phyloP scores from a whole-genome alignment of 2,113 vertebrate genomes.

The Hystrix cristata region DNA sequence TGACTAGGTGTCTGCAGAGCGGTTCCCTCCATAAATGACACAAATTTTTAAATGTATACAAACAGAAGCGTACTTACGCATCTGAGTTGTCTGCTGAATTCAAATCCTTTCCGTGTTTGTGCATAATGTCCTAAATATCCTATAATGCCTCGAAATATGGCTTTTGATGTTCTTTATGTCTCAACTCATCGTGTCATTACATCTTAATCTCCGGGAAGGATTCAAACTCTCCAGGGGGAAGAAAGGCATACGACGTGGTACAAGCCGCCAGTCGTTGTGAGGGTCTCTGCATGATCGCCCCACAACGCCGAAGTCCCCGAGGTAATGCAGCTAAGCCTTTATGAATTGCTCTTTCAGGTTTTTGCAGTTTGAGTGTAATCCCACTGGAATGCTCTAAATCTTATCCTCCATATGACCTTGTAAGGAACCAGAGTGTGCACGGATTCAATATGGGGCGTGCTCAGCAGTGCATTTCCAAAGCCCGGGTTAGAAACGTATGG shows the following conservation, averaged over 20 bases:
- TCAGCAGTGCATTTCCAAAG: constrained; percentile 48
- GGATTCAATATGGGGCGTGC: constrained; percentile 32
- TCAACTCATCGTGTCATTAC: constrained; percentile 48
- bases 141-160: background rate
- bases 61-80: background rate
- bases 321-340: constrained; percentile 73
- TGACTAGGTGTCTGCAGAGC: background rate
- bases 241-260: background rate
- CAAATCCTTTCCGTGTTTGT: background rate
- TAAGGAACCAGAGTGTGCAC: constrained; percentile 63
- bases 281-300: constrained; percentile 25
- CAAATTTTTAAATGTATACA: background rate
- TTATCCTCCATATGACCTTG: constrained; percentile 80
- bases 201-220: constrained; percentile 66
- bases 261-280: constrained; percentile 59
- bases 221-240: background rate
- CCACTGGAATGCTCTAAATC: constrained; percentile 73
- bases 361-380: constrained; percentile 72
- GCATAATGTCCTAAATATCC: background rate
- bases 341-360: constrained; percentile 79
- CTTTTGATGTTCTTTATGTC: constrained; percentile 16
- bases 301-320: background rate
- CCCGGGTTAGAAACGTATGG: constrained; percentile 5
- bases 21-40: background rate
- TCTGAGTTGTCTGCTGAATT: background rate